These are phyloP conservation scores for Apis mellifera DNA, from an alignment of 1,140 invertebrate genomes.

Conservation along the genomic window Amel_HAv3.1 CM009941.2:3860501-3861000, in stretches of 20 bases:
- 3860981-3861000: too few species aligned
- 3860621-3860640: constrained; percentile 50
- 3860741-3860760: constrained; percentile 50
- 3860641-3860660: not conserved
- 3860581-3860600: constrained; percentile 48
- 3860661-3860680: not conserved
- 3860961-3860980: too few species aligned
- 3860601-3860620: constrained; percentile 57
- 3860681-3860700: too few species aligned
- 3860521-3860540: constrained; percentile 18
- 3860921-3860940: too few species aligned
- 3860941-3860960: too few species aligned
- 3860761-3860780: not conserved
- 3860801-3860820: too few species aligned
- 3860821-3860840: not conserved
- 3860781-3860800: not conserved
- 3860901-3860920: too few species aligned
- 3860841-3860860: too few species aligned
- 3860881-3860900: too few species aligned
- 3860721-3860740: constrained; percentile 15
- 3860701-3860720: constrained; percentile 9
- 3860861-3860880: too few species aligned
- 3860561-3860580: constrained; percentile 60
- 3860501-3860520: constrained; percentile 6
- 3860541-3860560: constrained; percentile 33